Base-by-base conservation (phyloP, 30 jellyfish, hydroid and myxozoan genomes). In the Clytia hemisphaerica region DNA sequence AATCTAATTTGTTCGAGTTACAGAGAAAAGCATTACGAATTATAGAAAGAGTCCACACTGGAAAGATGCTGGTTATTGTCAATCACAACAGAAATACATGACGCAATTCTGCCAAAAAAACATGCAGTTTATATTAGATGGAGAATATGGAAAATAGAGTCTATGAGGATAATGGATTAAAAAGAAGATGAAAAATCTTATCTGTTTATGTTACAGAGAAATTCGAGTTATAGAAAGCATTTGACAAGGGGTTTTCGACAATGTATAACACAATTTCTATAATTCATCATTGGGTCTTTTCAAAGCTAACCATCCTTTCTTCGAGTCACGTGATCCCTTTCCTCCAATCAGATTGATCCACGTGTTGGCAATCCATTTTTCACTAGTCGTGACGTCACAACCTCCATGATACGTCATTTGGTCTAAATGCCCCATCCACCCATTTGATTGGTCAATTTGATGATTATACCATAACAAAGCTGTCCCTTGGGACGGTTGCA, bases 381-480 rank as follows among this genome's bases (percentile, higher is more conserved):
- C 73, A n/a, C 93, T 88, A 16, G 53, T 38, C 16, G 24, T 58
- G 25, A 84, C 95, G 67, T 76, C 95, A 71, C 95, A 84, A 33
- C 93, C 95, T 15, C 95, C 95, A 35, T 84, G 95, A 21, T 67
- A 73, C 22, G 93, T 74, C 87, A 76, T 45, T 30, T 79, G 93
- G 58, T 84, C 78, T 42, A 84, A 33, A 10, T 32, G 67, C 3
- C 95, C 95, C 9, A 84, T 72, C 95, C 91, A 77, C 1, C 93
- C 95, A 53, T 76, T 68, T 37, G 71, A 46, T 16, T 79, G 80
- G 28, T 76, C 80, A 10, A 76, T 76, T 54, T 75, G 86, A 76
- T 84, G 95, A 40, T 84, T 84, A 73, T 84, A 84, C 95, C 95
- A 84, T 51, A 84, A 22, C 35, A 84, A 47, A 14, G 95, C 95